phyloP scores from a whole-genome alignment of 2,888 invertebrate species.

The Dryocosmus kuriphilus region DNA sequence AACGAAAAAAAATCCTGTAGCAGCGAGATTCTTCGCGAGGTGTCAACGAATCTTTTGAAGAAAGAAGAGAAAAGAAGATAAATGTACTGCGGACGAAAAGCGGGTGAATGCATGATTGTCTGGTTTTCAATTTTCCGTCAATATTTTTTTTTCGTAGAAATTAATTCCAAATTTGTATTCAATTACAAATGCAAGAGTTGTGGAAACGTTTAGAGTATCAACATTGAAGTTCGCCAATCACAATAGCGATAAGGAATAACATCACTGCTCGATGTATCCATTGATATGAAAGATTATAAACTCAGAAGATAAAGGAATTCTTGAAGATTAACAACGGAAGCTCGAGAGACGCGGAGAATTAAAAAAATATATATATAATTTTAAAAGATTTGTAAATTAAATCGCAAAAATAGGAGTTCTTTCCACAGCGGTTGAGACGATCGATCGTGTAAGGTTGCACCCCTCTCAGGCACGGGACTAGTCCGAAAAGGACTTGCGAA shows the following conservation, averaged over 20 bases:
- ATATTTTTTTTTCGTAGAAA: not conserved
- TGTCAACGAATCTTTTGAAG: slow-evolving; percentile 37
- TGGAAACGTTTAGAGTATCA: not conserved
- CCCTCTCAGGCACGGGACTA: too few relatives aligned
- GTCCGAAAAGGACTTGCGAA: too few relatives aligned
- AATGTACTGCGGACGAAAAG: slow-evolving; percentile 37
- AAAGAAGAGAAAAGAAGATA: slow-evolving; percentile 34
- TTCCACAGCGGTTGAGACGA: too few relatives aligned
- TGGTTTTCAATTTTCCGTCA: slow-evolving; percentile 32
- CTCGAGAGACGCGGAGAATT: not conserved
- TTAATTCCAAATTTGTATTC: not conserved
- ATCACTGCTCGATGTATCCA: slow-evolving; percentile 10
- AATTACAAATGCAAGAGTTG: not conserved
- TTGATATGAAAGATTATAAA: slow-evolving; percentile 17
- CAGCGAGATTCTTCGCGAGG: slow-evolving; percentile 26
- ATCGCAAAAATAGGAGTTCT: not conserved
- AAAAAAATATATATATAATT: not conserved
- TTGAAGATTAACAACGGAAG: not conserved
- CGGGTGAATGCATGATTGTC: slow-evolving; percentile 21
- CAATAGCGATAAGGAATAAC: slow-evolving; percentile 1
- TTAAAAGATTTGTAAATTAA: not conserved
- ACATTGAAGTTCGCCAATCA: not conserved
- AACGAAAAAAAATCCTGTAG: slow-evolving; percentile 33
- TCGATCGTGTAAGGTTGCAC: too few relatives aligned
- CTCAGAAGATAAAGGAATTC: slow-evolving; percentile 4